phyloP scores from a whole-genome alignment of 2,797 vertebrate genomes.

The Hydrocynus forskahlii region DNA sequence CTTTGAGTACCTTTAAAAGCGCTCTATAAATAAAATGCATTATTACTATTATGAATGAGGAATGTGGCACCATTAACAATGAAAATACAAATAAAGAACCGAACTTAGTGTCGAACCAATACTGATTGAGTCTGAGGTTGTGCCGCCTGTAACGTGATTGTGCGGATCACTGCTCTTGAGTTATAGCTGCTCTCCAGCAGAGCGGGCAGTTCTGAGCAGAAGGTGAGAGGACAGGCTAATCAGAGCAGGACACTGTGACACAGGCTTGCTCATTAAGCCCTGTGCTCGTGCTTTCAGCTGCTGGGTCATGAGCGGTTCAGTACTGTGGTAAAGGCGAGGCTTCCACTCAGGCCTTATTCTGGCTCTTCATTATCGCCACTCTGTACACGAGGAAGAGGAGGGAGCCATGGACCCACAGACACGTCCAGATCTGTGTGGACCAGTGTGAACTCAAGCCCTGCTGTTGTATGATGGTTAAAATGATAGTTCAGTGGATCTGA shows the following conservation, averaged over 20 bases:
- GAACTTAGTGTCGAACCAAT: neutral
- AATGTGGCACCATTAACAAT: too few species aligned
- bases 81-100: neutral
- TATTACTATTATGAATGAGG: too few species aligned
- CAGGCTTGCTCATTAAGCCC: slow-evolving; percentile 1
- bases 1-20: too few species aligned
- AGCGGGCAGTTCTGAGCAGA: neutral
- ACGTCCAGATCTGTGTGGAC: neutral
- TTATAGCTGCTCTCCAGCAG: neutral
- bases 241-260: neutral
- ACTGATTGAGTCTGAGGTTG: neutral
- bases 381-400: neutral
- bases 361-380: neutral
- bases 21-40: too few species aligned
- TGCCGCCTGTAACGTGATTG: neutral
- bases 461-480: too few species aligned
- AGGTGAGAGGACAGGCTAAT: neutral
- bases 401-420: neutral
- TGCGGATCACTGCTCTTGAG: neutral
- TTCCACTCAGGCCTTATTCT: neutral
- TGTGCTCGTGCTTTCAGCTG: neutral
- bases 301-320: too few species aligned
- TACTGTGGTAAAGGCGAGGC: neutral
- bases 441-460: neutral
- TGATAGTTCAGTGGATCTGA: too few species aligned